These are phyloP conservation scores for Panagrolaimus sp. DNA, from an alignment of 1,140 invertebrate species.

Conservation along the genomic window DNA sequence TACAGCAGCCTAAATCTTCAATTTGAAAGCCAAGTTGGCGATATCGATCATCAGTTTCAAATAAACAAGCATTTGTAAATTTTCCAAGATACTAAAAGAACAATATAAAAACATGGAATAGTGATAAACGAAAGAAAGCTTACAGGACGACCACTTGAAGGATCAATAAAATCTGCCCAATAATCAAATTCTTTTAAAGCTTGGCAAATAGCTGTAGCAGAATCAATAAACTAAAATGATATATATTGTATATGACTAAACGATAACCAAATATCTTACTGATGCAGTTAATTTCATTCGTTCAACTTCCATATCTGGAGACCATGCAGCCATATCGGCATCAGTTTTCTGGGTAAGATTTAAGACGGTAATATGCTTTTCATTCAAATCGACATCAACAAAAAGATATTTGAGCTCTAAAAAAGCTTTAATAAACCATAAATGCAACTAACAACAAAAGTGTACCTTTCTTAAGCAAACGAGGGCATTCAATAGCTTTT, in stretches of 20 bases:
- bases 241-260: too few relatives aligned
- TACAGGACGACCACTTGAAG: slow-evolving; percentile 70
- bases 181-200: slow-evolving; percentile 66
- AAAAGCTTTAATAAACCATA: background rate
- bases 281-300: slow-evolving; percentile 15
- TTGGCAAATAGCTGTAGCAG: slow-evolving; percentile 63
- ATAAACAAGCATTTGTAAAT: slow-evolving; percentile 67
- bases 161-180: slow-evolving; percentile 78
- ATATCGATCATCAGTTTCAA: slow-evolving; percentile 72
- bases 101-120: too few relatives aligned
- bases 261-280: too few relatives aligned
- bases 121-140: too few relatives aligned
- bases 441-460: background rate
- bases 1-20: slow-evolving; percentile 71
- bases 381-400: background rate
- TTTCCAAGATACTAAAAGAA: slow-evolving; percentile 58
- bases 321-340: background rate
- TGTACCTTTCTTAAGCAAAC: slow-evolving; percentile 12
- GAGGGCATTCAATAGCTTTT: background rate
- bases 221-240: slow-evolving; percentile 61
- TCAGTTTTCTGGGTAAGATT: slow-evolving; percentile 11
- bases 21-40: slow-evolving; percentile 72
- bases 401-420: slow-evolving; percentile 17
- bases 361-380: slow-evolving; percentile 4
- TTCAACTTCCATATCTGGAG: slow-evolving; percentile 9